A percentile compares a stretch with the other conserved stretches of the same genome.
phyloP scores from a whole-genome alignment of 2,888 invertebrate genomes.

The Drosophila bunnanda region DNA sequence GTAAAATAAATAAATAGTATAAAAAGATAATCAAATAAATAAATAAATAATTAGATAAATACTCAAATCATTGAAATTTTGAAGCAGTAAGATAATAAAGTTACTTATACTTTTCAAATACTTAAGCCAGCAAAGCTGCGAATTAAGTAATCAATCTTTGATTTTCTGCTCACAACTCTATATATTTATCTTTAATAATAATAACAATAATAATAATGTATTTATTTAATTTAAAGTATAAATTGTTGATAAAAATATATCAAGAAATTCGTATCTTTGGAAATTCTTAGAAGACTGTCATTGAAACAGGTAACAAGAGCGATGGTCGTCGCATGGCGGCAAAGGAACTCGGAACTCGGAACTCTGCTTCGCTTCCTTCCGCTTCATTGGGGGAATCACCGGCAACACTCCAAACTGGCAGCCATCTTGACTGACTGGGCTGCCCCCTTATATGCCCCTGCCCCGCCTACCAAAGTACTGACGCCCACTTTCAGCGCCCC shows the following conservation, averaged over 20 bases:
- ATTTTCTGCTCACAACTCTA: no score
- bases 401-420: constrained; percentile 8
- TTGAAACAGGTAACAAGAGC: background rate
- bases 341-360: background rate
- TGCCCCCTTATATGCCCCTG: constrained; percentile 27
- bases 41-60: background rate
- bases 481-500: constrained; percentile 10
- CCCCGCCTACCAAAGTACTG: background rate
- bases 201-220: no score
- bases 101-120: no score
- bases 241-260: background rate
- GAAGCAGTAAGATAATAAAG: no score
- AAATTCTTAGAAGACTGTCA: background rate
- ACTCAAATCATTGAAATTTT: no score
- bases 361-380: constrained; percentile 1
- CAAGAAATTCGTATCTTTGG: no score
- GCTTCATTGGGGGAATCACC: constrained; percentile 4
- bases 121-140: no score
- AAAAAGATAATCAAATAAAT: background rate
- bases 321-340: background rate
- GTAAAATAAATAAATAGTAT: background rate
- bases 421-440: constrained; percentile 72
- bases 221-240: background rate
- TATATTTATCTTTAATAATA: no score
- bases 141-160: no score